These are phyloP conservation scores for Ephialtes manifestator DNA, from an alignment of 2,888 invertebrate species.

Conservation along the genomic window DNA sequence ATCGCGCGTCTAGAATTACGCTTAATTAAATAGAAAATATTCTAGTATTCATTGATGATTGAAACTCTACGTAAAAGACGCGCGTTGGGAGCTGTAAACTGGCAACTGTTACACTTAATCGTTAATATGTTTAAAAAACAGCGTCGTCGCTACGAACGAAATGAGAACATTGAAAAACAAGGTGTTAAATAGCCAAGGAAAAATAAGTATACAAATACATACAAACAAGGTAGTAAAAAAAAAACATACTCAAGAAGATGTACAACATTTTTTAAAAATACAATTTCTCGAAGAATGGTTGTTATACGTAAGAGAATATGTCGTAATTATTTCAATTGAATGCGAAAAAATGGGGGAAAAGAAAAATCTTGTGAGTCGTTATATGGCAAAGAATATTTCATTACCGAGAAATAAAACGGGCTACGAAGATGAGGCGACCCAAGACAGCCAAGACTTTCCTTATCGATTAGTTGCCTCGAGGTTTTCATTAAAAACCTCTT, in stretches of 20 bases:
- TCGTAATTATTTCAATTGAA: background rate
- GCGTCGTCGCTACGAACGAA: background rate
- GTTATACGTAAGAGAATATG: constrained; percentile 2
- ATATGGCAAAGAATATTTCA: background rate
- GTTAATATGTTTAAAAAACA: background rate
- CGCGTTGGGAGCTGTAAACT: background rate
- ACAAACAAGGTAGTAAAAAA: background rate
- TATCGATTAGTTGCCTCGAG: background rate
- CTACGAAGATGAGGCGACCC: background rate
- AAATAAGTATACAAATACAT: background rate
- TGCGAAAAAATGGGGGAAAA: background rate
- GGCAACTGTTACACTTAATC: background rate
- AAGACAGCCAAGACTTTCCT: background rate
- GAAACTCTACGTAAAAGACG: background rate
- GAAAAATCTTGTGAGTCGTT: background rate
- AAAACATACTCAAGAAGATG: background rate
- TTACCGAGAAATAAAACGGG: background rate
- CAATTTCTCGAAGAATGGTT: background rate
- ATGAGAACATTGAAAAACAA: background rate
- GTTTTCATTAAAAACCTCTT: background rate
- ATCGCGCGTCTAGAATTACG: background rate
- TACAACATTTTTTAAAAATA: background rate
- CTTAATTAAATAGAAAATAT: background rate
- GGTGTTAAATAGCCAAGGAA: background rate
- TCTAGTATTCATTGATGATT: background rate